Evolutionary conservation across 64 coral and sea anemone species (phyloP), one percentile per base, ranked within the genome.

Genomic region (Acropora yongei): DNA sequence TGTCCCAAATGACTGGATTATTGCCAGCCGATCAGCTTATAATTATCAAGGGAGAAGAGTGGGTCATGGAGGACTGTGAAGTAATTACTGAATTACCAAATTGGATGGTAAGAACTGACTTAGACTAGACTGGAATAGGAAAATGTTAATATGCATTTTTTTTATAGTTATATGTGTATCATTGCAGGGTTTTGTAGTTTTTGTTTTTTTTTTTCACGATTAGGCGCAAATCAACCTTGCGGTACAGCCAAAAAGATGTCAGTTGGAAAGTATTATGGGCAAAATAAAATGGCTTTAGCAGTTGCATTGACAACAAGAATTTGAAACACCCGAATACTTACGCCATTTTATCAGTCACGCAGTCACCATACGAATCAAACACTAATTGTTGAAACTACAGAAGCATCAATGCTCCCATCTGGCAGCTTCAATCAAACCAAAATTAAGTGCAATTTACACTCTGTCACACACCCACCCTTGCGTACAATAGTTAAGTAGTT

Each of bases 1-100:
- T 73, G n/a, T 73, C 69, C 69, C 69, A 73, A 73, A 73, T 73
- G 69, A 73, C 69, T 39, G 69, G 69, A 73, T 41, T 73, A 73
- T 73, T 73, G 69, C 69, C 69, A 73, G 69, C 30, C 69, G 8
- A 73, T 41, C 69, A 73, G 69, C 30, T 73, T 6, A 73, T 73
- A 73, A 73, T 73, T 73, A 30, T 73, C n/a, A 73, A 73, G 30
- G 69, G 69, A 73, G 69, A 73, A 19, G 69, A 73, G 69, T 73
- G 69, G 69, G 69, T 73, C 69, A 73, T 73, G 69, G 69, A 73
- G 20, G 69, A 73, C 69, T 19, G 30, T 41, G 30, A 73, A 4
- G 1, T 41, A 41, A 73, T 30, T 39, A 30, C 69, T 8, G 69
- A 73, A 1, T 4, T 73, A 73, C 69, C 69, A 73, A 73, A 73